phyloP scores from a whole-genome alignment of 2,797 vertebrate genomes.

The Cossypha heuglini region DNA sequence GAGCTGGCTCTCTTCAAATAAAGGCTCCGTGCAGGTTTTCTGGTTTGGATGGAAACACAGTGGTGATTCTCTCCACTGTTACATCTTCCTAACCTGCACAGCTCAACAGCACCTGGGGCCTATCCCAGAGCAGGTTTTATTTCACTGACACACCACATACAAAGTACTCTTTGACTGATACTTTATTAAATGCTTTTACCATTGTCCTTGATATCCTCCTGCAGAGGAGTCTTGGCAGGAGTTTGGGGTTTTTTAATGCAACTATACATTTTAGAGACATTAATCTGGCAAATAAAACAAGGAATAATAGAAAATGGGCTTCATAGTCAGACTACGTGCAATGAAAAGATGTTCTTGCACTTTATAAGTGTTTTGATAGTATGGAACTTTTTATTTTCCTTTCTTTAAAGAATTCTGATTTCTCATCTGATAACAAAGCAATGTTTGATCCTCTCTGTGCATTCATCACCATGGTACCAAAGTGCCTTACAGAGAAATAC shows the following conservation, averaged over 20 bases:
- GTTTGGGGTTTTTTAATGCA: background rate
- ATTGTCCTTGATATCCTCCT: background rate
- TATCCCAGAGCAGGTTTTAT: background rate
- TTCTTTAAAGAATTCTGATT: background rate
- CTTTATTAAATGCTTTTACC: background rate
- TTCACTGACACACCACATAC: background rate
- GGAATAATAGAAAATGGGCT: background rate
- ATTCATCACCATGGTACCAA: background rate
- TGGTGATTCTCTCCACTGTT: background rate
- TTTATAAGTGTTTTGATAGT: background rate
- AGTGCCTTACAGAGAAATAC: background rate
- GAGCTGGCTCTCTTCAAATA: background rate
- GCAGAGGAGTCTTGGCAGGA: background rate
- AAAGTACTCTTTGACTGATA: background rate
- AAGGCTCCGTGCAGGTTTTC: background rate
- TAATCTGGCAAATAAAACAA: background rate
- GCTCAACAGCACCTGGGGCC: background rate
- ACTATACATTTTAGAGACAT: background rate
- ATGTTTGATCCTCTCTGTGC: background rate
- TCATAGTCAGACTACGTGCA: background rate
- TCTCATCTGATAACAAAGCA: background rate
- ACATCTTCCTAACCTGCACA: fast-evolving
- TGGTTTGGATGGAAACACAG: background rate
- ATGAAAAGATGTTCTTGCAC: background rate
- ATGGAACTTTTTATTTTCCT: background rate